These are phyloP conservation scores for Sebastes matsubarae DNA, from an alignment of 2,797 vertebrate genomes.

Conservation along the genomic window DNA sequence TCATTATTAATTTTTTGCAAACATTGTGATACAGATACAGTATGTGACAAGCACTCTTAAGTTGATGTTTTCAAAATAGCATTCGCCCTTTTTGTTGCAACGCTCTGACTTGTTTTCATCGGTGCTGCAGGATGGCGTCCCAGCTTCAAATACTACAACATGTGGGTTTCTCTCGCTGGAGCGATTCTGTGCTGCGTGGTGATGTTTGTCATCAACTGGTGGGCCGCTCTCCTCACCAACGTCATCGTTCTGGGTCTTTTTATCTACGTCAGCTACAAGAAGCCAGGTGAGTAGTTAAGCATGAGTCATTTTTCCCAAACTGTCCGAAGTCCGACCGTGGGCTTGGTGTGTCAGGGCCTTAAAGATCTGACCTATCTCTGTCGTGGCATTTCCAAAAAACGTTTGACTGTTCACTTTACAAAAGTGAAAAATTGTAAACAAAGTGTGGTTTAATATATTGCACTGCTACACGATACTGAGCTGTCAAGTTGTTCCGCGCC, in stretches of 20 bases:
- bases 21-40: background rate
- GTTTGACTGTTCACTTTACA: background rate
- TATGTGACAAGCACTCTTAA: background rate
- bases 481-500: background rate
- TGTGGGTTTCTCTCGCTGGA: constrained; percentile 97
- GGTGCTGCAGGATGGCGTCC: constrained; percentile 92
- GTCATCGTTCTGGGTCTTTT: constrained; percentile 96
- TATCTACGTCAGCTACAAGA: constrained; percentile 99
- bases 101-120: constrained; percentile 13
- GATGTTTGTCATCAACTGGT: constrained; percentile 99
- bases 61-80: background rate
- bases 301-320: background rate
- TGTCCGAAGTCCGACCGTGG: too few relatives aligned
- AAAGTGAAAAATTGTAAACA: background rate
- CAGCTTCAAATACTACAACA: constrained; percentile 99
- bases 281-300: constrained; percentile 86
- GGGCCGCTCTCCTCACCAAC: constrained; percentile 95
- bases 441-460: background rate
- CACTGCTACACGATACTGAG: background rate
- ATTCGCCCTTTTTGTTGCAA: background rate
- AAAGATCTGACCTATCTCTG: background rate
- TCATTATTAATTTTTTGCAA: constrained; percentile 1
- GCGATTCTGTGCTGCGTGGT: constrained; percentile 95
- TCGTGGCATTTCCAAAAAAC: background rate
- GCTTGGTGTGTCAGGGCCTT: background rate